Evolutionary conservation across 2,888 invertebrate genomes (phyloP).

Genomic region (Tetheella fluctuosa): DNA sequence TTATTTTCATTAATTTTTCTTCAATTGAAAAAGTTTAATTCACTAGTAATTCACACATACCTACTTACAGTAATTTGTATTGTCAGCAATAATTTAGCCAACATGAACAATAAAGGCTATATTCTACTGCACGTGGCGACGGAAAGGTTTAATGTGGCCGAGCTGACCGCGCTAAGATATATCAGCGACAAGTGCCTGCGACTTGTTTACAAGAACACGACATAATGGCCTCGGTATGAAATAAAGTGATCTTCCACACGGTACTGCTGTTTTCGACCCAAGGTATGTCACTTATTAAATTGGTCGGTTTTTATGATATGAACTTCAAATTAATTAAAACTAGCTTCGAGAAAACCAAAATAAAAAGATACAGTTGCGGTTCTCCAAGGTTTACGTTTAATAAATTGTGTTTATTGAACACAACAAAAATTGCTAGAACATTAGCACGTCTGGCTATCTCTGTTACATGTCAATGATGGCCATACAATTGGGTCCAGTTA

Average conservation of each 20-base stretch:
- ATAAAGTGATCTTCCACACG: conserved; percentile 51
- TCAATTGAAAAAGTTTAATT: not conserved
- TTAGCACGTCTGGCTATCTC: no score
- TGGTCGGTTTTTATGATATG: not conserved
- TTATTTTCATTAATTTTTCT: conserved; percentile 17
- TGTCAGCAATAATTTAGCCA: conserved; percentile 25
- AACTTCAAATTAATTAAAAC: no score
- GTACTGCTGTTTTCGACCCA: conserved; percentile 17
- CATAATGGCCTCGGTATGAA: conserved; percentile 70
- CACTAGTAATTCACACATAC: not conserved
- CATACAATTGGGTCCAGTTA: no score
- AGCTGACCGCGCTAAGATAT: conserved; percentile 77
- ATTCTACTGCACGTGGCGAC: conserved; percentile 17
- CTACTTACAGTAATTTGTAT: conserved; percentile 21
- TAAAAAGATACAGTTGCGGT: no score
- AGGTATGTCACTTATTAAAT: not conserved
- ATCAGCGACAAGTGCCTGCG: conserved; percentile 73
- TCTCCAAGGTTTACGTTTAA: no score
- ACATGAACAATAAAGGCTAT: conserved; percentile 29
- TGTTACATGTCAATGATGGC: no score
- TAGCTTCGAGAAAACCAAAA: no score
- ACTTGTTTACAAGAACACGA: conserved; percentile 80
- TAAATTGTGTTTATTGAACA: no score
- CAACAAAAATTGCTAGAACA: no score
- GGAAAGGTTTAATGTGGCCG: conserved; percentile 37